Conservation (phyloP, 2,797 vertebrate genomes). For the Octomys mimax region DNA sequence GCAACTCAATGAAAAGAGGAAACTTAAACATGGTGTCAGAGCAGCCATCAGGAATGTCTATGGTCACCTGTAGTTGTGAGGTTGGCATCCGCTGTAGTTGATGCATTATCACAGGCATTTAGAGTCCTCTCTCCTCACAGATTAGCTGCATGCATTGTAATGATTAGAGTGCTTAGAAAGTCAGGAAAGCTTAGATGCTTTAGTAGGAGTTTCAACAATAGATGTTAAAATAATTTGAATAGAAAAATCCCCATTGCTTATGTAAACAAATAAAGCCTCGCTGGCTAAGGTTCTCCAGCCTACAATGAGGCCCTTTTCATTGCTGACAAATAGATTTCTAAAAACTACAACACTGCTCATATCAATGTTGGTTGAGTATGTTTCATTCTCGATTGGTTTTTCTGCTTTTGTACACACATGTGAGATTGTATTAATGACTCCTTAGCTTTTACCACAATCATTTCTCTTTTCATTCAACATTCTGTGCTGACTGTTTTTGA, state of each 20-base stretch:
- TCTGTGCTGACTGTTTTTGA: conserved; percentile 83
- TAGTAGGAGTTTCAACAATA: conserved; percentile 49
- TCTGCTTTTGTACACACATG: conserved; percentile 68
- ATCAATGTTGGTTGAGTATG: background rate
- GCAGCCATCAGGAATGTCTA: background rate
- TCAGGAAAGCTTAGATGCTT: conserved; percentile 54
- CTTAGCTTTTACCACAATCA: conserved; percentile 75
- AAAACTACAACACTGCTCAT: background rate
- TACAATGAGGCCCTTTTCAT: background rate
- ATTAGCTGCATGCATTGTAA: background rate
- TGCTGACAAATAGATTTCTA: conserved; percentile 24
- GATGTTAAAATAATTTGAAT: background rate
- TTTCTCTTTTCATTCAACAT: conserved; percentile 80
- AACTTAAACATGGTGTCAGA: background rate
- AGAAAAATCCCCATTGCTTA: background rate
- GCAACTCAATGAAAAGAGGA: background rate
- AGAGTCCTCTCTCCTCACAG: background rate
- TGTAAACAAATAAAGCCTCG: conserved; percentile 44
- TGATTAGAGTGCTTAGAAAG: background rate
- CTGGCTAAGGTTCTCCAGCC: background rate
- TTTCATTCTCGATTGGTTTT: conserved; percentile 80
- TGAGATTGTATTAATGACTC: conserved; percentile 77
- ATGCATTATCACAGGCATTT: background rate
- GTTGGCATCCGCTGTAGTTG: background rate
- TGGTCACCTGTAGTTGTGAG: background rate